Conservation (phyloP, 2,113 vertebrate species). For the Corythornis vintsioides region DNA sequence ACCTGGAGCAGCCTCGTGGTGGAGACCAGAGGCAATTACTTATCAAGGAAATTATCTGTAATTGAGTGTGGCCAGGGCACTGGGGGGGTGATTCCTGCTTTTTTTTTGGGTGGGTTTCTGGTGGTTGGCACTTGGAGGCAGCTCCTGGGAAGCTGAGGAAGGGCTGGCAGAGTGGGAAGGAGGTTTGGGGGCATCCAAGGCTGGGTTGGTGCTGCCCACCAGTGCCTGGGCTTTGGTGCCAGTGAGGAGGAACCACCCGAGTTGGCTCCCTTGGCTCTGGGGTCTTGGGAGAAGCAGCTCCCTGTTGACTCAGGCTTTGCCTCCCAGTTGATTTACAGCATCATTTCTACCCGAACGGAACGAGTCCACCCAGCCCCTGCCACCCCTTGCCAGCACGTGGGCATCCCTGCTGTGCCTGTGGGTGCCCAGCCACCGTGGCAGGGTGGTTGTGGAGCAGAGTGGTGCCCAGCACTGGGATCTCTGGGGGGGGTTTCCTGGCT, state of each 20-base stretch:
- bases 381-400: accelerated
- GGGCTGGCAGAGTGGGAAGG: accelerated
- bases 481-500: neutral
- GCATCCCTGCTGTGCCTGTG: neutral
- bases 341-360: neutral
- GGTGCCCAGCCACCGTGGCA: accelerated
- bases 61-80: neutral
- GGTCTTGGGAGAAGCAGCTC: neutral
- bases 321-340: neutral
- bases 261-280: neutral
- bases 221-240: neutral
- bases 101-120: too few species aligned
- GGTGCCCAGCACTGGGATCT: accelerated
- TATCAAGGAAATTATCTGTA: neutral
- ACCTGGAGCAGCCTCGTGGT: neutral
- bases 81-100: neutral
- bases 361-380: neutral
- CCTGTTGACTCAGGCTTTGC: neutral
- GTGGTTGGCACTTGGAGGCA: too few species aligned
- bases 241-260: neutral
- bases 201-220: neutral
- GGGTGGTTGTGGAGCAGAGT: neutral
- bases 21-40: slow-evolving; percentile 22
- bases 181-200: accelerated
- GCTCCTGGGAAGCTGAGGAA: too few species aligned